phyloP scores from a whole-genome alignment of 2,113 vertebrate species.

The Sylvia atricapilla region DNA sequence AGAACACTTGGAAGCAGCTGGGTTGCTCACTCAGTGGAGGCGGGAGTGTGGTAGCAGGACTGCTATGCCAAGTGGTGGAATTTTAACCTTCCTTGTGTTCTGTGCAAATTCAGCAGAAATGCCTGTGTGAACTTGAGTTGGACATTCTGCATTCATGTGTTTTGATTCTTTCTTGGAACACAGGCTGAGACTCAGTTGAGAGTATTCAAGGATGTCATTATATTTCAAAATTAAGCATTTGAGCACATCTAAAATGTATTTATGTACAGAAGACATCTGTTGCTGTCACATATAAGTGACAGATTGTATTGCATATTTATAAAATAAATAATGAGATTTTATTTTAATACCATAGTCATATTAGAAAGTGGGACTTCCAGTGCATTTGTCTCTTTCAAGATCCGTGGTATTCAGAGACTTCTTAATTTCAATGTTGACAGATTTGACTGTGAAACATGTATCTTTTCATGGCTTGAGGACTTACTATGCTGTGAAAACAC shows the following conservation, averaged over 20 bases:
- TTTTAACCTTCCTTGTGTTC: neutral
- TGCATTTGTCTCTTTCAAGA: neutral
- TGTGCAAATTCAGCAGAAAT: slow-evolving; percentile 12
- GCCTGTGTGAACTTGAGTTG: neutral
- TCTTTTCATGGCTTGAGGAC: slow-evolving; percentile 4
- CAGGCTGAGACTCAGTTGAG: neutral
- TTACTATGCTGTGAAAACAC: neutral
- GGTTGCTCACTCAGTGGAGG: neutral
- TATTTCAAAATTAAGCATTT: neutral
- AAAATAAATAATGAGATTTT: neutral
- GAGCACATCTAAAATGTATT: neutral
- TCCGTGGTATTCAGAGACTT: neutral
- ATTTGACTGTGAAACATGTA: slow-evolving; percentile 11
- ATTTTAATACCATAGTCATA: neutral
- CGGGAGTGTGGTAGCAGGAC: neutral
- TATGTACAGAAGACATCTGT: neutral
- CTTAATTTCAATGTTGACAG: neutral
- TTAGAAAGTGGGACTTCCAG: neutral
- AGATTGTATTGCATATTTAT: neutral
- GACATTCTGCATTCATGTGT: rapidly evolving
- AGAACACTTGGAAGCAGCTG: neutral
- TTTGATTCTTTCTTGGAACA: neutral
- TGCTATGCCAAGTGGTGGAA: neutral
- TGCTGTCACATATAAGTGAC: neutral
- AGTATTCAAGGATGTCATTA: neutral